Evolutionary conservation across 2,888 invertebrate species (phyloP).

Genomic region (Archips xylosteana): DNA sequence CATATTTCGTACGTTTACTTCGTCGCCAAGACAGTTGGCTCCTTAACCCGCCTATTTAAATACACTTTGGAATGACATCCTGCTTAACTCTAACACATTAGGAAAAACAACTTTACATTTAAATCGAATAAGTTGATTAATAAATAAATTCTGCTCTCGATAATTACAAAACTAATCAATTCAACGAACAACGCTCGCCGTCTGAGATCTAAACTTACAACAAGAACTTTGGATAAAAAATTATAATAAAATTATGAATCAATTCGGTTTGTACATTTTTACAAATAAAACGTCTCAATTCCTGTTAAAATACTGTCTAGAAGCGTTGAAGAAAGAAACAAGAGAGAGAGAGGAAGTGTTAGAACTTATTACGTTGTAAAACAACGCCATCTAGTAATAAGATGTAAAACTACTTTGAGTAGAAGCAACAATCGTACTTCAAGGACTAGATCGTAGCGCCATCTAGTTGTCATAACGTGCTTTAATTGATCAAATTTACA

Average conservation of each 20-base stretch:
- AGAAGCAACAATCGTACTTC: slow-evolving; percentile 8
- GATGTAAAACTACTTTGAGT: slow-evolving; percentile 1
- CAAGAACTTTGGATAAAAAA: slow-evolving; percentile 83
- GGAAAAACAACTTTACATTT: slow-evolving; percentile 75
- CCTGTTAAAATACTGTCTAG: slow-evolving; percentile 65
- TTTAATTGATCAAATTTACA: not conserved
- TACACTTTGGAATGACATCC: slow-evolving; percentile 81
- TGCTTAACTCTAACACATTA: slow-evolving; percentile 65
- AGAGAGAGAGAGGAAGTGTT: not conserved
- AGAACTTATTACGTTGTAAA: not conserved
- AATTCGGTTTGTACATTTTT: slow-evolving; percentile 80
- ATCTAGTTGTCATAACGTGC: not conserved
- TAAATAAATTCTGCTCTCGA: slow-evolving; percentile 80
- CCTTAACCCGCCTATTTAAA: slow-evolving; percentile 2
- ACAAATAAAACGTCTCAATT: slow-evolving; percentile 70
- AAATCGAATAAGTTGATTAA: slow-evolving; percentile 68
- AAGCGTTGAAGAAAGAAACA: slow-evolving; percentile 46
- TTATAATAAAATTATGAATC: slow-evolving; percentile 74
- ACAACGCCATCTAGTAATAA: slow-evolving; percentile 4
- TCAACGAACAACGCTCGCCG: slow-evolving; percentile 45
- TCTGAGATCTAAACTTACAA: slow-evolving; percentile 83
- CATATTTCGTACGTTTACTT: not conserved
- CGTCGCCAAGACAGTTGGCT: not conserved
- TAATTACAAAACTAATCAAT: slow-evolving; percentile 75
- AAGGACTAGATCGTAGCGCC: slow-evolving; percentile 1